Base-by-base conservation (phyloP, 1,140 invertebrate species). In the Grapholita molesta region DNA sequence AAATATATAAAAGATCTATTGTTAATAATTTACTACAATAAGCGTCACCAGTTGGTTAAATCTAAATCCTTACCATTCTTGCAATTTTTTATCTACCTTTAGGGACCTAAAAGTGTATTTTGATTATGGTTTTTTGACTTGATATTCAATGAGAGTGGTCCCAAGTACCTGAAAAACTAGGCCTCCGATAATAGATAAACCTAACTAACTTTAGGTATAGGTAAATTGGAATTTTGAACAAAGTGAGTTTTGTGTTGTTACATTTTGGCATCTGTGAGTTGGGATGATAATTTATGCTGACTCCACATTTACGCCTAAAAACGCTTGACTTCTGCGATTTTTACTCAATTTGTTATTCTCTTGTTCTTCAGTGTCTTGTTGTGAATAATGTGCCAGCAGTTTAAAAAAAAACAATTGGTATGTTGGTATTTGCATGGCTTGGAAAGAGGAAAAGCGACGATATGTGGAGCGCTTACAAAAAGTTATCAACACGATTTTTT, bases 71-170 rank as follows among this genome's bases (percentile, higher is more conserved):
- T 85, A 86, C 81, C 74, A 82, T 81, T 80, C 84, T 82, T 76
- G 78, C 78, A 78, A 80, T 83, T 74, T 79, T 70, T 82, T 73
- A 77, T 32, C 55, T 61, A 61, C 9, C 55, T 28, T 65, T 79
- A 82, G 81, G 81, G 82, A 85, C 79, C 79, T 86, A 81, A 81
- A 32, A 68, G 71, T 78, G 38, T 76, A 80, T 78, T 66, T 71
- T 90, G 85, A 88, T 88, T 89, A 89, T 89, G 86, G 83, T 70
- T 75, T 78, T 48, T 73, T 81, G 70, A 73, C 73, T 80, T 89
- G 85, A 88, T 89, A 89, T 91, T 85, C 76, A 80, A 84, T 85
- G 78, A 83, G 80, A 85, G 80, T 88, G 86, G 88, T 90, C 88
- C 86, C 86, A 85, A 73, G 79, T 86, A 82, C 78, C 79, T 86